Base-by-base conservation (phyloP, 1,140 invertebrate species). In the Coptotermes formosanus region DNA sequence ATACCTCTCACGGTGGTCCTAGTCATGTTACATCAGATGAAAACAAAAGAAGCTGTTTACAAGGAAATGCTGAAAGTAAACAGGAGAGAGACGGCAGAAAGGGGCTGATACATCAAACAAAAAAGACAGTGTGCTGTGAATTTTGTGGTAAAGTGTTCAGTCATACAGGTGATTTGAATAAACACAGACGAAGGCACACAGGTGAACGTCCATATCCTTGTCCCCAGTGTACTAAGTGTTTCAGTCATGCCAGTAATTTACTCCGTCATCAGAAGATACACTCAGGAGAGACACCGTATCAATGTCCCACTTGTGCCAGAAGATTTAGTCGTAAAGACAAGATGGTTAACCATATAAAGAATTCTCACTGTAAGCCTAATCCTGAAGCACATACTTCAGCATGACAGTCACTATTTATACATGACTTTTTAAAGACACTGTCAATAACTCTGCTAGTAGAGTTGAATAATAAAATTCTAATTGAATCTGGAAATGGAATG, bases 101-200 rank as follows among this genome's bases (percentile, higher is more conserved):
- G 19, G 25, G 48, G 30, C 48, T 21, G 25, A 44, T 32, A 38
- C 43, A 25, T 44, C 9, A 12, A 38, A 85, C 38, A 44, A 85
- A 45, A 69, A 81, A 25, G 48, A 59, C 8, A 69, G 38, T 81
- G 30, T 43, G 32, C 21, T 90, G 89, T 87, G 59, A 85, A 6
- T 87, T 89, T 85, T 90, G 90, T 87, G 86, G 87, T 19, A 90
- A 90, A 88, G 87, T 52, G 12, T 90, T 90, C 85, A 89, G 86
- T 2, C 90, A 90, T 86, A 88, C 88, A 38, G 90, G 90, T 8
- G 90, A 91, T 88, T 88, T 89, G n/a, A 90, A 90, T 85, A 91
- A 91, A 23, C 88, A 89, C 82, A 32, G 82, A 14, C 86, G 87
- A 52, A 87, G 84, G 25, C 88, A 89, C 69, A 88, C 88, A 2